A percentile compares a stretch with the other conserved stretches of the same genome.
phyloP scores from a whole-genome alignment of 2,888 invertebrate species.

The Prionchulus punctatus region DNA sequence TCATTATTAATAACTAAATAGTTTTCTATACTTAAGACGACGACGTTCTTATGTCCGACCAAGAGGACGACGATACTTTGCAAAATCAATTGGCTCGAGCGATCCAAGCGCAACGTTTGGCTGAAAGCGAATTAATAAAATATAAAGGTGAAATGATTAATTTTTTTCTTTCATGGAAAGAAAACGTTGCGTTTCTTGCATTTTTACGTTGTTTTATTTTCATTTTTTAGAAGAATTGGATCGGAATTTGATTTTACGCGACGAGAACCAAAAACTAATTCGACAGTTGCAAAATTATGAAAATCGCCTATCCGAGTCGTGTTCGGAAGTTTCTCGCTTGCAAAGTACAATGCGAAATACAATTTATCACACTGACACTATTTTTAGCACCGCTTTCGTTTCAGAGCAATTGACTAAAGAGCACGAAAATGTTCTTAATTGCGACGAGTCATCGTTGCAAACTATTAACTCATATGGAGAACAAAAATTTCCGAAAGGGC shows the following conservation, averaged over 20 bases:
- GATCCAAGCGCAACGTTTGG: slow-evolving; percentile 8
- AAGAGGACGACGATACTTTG: background rate
- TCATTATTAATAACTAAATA: background rate
- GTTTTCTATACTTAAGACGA: background rate
- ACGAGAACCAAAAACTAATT: background rate
- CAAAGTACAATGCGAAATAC: no score
- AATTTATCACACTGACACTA: no score
- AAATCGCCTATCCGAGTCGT: background rate
- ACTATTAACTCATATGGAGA: no score
- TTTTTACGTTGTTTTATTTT: no score
- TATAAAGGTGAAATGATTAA: slow-evolving; percentile 8
- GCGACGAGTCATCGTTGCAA: no score
- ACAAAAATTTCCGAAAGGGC: no score
- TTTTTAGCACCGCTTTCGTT: no score
- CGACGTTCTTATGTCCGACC: background rate
- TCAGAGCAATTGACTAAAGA: no score
- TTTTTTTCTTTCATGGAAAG: no score
- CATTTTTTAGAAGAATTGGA: background rate
- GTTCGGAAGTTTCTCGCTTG: background rate
- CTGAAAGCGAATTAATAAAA: slow-evolving; percentile 6
- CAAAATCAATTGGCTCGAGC: slow-evolving; percentile 5
- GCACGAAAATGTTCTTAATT: no score
- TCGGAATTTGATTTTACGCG: background rate
- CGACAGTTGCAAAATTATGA: background rate
- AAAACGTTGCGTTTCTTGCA: no score